Evolutionary conservation across 2,888 invertebrate genomes (phyloP).

Genomic region (Platynereis dumerilii): DNA sequence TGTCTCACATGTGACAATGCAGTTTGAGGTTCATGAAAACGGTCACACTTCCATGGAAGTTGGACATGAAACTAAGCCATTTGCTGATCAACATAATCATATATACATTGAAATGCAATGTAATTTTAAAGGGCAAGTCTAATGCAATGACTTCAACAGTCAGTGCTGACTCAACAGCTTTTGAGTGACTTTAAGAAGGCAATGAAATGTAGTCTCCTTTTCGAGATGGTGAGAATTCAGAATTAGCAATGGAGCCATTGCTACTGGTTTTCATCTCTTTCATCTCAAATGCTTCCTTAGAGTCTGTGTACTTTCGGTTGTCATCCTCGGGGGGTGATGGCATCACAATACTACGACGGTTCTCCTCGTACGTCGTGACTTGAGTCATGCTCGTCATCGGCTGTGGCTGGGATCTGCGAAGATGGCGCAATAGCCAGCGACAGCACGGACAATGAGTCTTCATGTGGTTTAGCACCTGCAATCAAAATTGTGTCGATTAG

Average conservation of each 20-base stretch:
- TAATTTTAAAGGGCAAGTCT: too few relatives aligned
- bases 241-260: neutral
- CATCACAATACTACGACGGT: neutral
- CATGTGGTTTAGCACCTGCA: constrained; percentile 22
- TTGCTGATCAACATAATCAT: too few relatives aligned
- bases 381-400: constrained; percentile 17
- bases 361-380: constrained; percentile 21
- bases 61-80: too few relatives aligned
- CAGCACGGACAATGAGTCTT: constrained; percentile 16
- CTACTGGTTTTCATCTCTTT: too few relatives aligned
- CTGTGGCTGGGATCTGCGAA: neutral
- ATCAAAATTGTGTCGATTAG: too few relatives aligned
- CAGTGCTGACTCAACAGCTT: too few relatives aligned
- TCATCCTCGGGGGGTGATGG: neutral
- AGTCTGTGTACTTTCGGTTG: neutral
- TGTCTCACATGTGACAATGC: too few relatives aligned
- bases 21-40: too few relatives aligned
- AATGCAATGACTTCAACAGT: too few relatives aligned
- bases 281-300: neutral
- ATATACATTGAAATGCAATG: too few relatives aligned
- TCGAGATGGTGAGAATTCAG: neutral
- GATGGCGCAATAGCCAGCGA: constrained; percentile 1
- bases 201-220: constrained; percentile 21
- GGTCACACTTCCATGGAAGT: too few relatives aligned
- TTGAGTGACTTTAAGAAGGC: constrained; percentile 1